Evolutionary conservation across 2,888 invertebrate genomes (phyloP).

Genomic region (Nemurella pictetii): DNA sequence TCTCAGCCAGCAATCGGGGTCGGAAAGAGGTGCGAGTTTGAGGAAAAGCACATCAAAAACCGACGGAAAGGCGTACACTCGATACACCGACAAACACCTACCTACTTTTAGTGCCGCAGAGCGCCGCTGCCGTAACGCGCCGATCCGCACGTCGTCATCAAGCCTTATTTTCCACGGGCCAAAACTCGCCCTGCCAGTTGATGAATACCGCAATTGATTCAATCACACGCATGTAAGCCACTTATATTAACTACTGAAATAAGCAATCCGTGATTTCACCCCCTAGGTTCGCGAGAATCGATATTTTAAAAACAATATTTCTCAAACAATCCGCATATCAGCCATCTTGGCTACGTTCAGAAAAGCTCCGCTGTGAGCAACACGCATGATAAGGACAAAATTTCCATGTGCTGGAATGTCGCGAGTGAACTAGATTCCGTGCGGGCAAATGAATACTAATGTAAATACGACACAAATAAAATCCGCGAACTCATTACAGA

Average conservation of each 20-base stretch:
- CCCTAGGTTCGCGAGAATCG: background rate
- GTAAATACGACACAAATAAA: background rate
- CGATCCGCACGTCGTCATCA: conserved; percentile 40
- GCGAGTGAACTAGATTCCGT: background rate
- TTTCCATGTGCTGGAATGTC: background rate
- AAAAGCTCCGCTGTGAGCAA: background rate
- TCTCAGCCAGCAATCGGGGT: background rate
- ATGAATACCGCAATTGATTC: background rate
- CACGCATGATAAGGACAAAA: background rate
- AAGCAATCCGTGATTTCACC: background rate
- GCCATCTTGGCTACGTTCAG: conserved; percentile 26
- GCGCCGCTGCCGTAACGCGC: conserved; percentile 39
- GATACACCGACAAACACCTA: conserved; percentile 36
- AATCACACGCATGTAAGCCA: background rate
- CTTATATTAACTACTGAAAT: background rate
- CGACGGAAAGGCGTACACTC: conserved; percentile 21
- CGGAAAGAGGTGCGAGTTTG: background rate
- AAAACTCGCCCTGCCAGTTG: background rate
- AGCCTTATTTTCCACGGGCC: background rate
- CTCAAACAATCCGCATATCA: background rate
- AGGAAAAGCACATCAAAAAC: conserved; percentile 31
- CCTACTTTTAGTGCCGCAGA: conserved; percentile 36
- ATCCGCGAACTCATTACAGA: background rate
- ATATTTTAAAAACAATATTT: background rate
- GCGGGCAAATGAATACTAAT: background rate